Base-by-base conservation (phyloP, 2,888 invertebrate species). In the Perizoma flavofasciatum region DNA sequence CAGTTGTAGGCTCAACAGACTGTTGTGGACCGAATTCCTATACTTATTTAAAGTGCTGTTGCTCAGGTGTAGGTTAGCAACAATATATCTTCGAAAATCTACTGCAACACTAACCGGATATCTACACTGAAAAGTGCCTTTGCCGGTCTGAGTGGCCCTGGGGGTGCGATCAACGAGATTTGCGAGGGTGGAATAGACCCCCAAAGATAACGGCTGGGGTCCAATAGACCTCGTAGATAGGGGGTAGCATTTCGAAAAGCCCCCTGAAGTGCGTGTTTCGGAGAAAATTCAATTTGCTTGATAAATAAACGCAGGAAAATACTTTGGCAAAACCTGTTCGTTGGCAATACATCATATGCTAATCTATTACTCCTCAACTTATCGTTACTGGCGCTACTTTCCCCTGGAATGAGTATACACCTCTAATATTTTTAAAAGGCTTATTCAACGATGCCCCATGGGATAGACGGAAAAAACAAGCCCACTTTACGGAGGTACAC, bases 161-260 rank as follows among this genome's bases (percentile, higher is more conserved):
- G 41, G 44, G 53, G 51, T 48, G 44, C 40, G n/a, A 35, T 56
- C 54, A 50, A 11, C 47, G 11, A 52, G 60, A 60, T 60, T 55
- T 55, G 55, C 40, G 41, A 43, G 50, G 47, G 41, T 32, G 32
- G 22, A 55, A 59, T 37, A n/a, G 51, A 51, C 51, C 51, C 44
- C 11, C 45, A 7, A 5, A 34, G 46, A 44, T 46, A 50, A 32
- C 35, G 7, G 11, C 49, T 35, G 43, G 48, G 46, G 49, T 11
- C 35, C 8, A 35, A 39, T 46, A 46, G 6, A 40, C 46, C 50
- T 7, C 11, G 8, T 10, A 46, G 40, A 40, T 34, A 33, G 45
- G 43, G 44, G 40, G 39, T 45, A 49, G 40, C 49, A 45, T 45
- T 46, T 50, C 45, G 49, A 8, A 10, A 41, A 10, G 37, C 11